Evolutionary conservation across 2,113 vertebrate genomes (phyloP).

Genomic region (Hirundichthys speculiger): DNA sequence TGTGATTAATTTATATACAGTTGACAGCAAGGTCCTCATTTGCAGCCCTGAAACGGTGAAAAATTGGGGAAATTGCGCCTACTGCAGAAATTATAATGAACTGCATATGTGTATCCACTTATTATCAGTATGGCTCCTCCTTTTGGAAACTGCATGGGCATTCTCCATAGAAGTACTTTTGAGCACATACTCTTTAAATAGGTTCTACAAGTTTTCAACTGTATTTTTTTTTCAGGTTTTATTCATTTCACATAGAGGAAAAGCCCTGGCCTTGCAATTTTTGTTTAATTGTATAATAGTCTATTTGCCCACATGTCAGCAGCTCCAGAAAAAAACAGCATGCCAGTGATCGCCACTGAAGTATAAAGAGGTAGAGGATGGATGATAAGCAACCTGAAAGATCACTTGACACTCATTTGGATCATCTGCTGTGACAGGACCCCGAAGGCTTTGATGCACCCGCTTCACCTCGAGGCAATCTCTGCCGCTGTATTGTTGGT

Average conservation of each 20-base stretch:
- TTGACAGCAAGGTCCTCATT: constrained; percentile 13
- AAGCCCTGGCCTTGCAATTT: neutral
- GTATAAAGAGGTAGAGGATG: constrained; percentile 55
- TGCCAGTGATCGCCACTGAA: constrained; percentile 58
- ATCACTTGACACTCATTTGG: constrained; percentile 76
- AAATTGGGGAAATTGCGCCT: constrained; percentile 60
- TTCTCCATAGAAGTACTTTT: constrained; percentile 13
- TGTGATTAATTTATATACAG: neutral
- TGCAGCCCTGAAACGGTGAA: neutral
- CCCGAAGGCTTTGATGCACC: constrained; percentile 24
- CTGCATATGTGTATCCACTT: constrained; percentile 33
- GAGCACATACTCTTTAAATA: constrained; percentile 5
- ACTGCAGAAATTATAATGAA: constrained; percentile 61
- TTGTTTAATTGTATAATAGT: neutral
- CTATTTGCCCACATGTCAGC: constrained; percentile 48
- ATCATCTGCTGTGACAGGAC: constrained; percentile 75
- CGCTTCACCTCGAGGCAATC: constrained; percentile 40
- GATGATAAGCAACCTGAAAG: constrained; percentile 62
- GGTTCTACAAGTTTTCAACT: constrained; percentile 28
- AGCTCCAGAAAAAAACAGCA: constrained; percentile 22
- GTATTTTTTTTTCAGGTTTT: neutral
- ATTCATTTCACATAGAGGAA: constrained; percentile 26
- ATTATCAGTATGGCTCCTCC: constrained; percentile 6
- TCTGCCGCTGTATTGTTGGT: constrained; percentile 29
- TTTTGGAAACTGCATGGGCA: constrained; percentile 10